phyloP scores from a whole-genome alignment of 2,888 invertebrate species.

The Drosophila mulleri region DNA sequence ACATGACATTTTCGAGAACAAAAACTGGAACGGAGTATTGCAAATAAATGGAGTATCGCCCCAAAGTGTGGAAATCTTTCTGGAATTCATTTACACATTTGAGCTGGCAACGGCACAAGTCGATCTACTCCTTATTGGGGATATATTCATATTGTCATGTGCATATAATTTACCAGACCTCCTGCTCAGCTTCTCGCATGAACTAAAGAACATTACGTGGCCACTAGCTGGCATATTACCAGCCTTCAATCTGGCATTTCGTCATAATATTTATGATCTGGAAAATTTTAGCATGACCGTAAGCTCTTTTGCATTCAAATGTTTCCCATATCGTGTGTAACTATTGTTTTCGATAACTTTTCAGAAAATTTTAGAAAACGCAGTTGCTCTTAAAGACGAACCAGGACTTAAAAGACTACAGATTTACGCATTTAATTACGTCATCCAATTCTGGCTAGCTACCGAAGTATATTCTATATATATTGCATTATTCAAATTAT shows the following conservation, averaged over 20 bases:
- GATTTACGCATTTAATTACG: constrained; percentile 55
- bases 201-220: constrained; percentile 40
- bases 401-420: constrained; percentile 39
- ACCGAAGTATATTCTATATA: constrained; percentile 19
- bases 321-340: neutral
- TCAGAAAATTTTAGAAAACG: constrained; percentile 54
- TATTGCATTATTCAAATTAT: neutral
- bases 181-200: constrained; percentile 25
- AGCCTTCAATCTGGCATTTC: constrained; percentile 55
- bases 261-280: constrained; percentile 52
- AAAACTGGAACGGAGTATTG: constrained; percentile 58
- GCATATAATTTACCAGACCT: constrained; percentile 61
- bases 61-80: constrained; percentile 59
- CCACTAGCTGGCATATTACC: constrained; percentile 51
- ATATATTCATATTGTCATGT: constrained; percentile 52
- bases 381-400: constrained; percentile 7
- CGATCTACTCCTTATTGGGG: constrained; percentile 25
- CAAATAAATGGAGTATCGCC: constrained; percentile 60
- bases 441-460: constrained; percentile 51
- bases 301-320: neutral
- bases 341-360: neutral
- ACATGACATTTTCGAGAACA: constrained; percentile 53
- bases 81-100: constrained; percentile 64
- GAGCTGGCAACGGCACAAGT: constrained; percentile 35
- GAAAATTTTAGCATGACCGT: constrained; percentile 50